Evolutionary conservation across 2,113 vertebrate species (phyloP), one percentile per base, ranked within the genome.

Genomic region (Psettodes erumei): DNA sequence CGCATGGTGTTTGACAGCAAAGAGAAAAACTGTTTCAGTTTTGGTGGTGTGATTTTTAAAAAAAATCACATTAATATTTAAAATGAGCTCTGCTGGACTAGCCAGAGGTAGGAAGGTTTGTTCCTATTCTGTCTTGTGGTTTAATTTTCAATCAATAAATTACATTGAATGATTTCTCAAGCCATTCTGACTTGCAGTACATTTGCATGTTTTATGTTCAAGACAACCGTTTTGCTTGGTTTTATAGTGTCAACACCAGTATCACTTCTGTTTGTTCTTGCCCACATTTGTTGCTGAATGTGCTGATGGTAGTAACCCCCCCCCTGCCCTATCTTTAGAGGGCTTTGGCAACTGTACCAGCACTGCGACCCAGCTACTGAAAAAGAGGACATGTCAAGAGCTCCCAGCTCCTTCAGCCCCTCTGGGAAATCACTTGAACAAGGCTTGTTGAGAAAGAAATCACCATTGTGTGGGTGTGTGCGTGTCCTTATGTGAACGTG

Each of bases 301-400:
- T 66, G 67, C 51, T 64, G 65, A 85, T 2, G 25, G 32, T 61
- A 51, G 21, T 53, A 71, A 60, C 10, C 55, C 9, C 55, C 32
- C n/a, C n/a, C n/a, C n/a, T n/a, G n/a, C n/a, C n/a, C n/a, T n/a
- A n/a, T n/a, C n/a, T n/a, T n/a, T n/a, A n/a, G n/a, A n/a, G n/a
- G 50, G 70, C 38, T 71, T 56, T 50, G 43, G n/a, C 62, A 75
- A 65, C 76, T 45, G 54, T 40, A 54, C 25, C 37, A 42, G 56
- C 63, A 62, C 64, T 47, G 0, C 28, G 32, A 58, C 67, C 59
- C 42, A 30, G 45, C 61, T 30, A 25, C 45, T 56, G 30, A 70
- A 79, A 81, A 73, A 73, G 63, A 79, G 67, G 77, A 81, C 66
- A 55, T 45, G 82, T 86, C 81, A 82, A 72, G 56, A 76, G 59